A percentile compares a stretch with the other conserved stretches of the same genome.
phyloP scores from a whole-genome alignment of 2,888 invertebrate species.

The Drosophila eohydei region DNA sequence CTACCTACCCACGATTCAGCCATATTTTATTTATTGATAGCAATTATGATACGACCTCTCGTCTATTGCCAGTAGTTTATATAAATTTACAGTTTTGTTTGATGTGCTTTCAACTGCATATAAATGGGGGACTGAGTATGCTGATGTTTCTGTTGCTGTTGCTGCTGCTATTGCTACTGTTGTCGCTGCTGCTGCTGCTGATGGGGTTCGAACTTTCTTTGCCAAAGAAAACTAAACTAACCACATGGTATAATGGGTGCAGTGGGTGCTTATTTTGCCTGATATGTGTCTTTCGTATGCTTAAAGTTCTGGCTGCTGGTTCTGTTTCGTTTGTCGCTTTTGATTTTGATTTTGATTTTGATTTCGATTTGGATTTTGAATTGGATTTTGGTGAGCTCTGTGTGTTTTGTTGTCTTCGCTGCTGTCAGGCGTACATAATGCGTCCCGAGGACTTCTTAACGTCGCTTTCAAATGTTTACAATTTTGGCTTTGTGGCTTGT shows the following conservation, averaged over 20 bases:
- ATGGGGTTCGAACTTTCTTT: conserved; percentile 61
- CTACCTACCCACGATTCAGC: conserved; percentile 43
- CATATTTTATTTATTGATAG: conserved; percentile 83
- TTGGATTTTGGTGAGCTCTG: conserved; percentile 56
- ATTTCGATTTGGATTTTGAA: conserved; percentile 46
- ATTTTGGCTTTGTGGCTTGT: conserved; percentile 41
- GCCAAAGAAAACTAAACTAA: conserved; percentile 74
- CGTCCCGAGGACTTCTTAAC: conserved; percentile 45
- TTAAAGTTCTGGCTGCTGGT: conserved; percentile 65
- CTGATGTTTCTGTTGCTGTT: conserved; percentile 2
- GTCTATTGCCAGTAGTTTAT: conserved; percentile 77
- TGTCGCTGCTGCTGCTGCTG: conserved; percentile 7
- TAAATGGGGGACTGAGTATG: conserved; percentile 34
- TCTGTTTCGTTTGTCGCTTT: conserved; percentile 56
- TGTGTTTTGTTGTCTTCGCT: conserved; percentile 49
- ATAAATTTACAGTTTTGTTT: conserved; percentile 75
- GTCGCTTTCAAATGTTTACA: conserved; percentile 30
- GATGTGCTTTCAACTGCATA: conserved; percentile 73
- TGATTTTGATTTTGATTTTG: conserved; percentile 55
- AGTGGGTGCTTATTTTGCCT: conserved; percentile 29
- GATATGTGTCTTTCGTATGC: conserved; percentile 46
- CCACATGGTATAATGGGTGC: conserved; percentile 70
- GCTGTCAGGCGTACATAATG: conserved; percentile 65
- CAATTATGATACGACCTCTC: conserved; percentile 82
- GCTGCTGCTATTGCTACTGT: background rate